Evolutionary conservation across 2,888 invertebrate genomes (phyloP), one percentile per base, ranked within the genome.

Genomic region (Hipparchia sbordonii): DNA sequence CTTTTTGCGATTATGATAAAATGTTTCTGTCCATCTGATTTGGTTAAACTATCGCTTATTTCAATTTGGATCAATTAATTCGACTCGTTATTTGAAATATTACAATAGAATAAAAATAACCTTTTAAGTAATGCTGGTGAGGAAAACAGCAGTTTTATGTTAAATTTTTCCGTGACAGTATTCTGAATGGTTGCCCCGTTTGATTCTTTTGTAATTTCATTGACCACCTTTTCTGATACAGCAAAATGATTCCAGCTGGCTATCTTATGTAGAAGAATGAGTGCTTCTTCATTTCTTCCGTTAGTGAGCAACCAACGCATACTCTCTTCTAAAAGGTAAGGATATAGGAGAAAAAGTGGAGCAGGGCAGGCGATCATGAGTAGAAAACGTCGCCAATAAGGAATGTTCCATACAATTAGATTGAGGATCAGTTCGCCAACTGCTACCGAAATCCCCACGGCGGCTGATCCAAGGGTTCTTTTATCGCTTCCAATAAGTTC

Each of bases 161-260:
- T 76, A 62, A 77, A 74, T 39, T 73, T 71, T 65, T 77, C 77
- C 45, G 67, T 72, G 9, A 13, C 39, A 23, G n/a, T 62, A 10
- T 69, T 71, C 10, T 56, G 39, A 48, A n/a, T 12, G n/a, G 23
- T 45, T 2, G 59, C 52, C 7, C 66, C 72, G 39, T 70, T 73
- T 8, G 72, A 69, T 54, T 73, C 68, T 52, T 72, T 76, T 23
- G 68, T 71, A 23, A 74, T 52, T 70, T 74, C 76, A 39, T 77
- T 74, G 45, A 74, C 65, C 13, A 63, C 63, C 63, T 73, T 74
- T 3, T 74, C 71, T 9, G 77, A 71, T 23, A 77, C 48, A 0
- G 0, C 96, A 96, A 23, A 96, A 95, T 87, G 96, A 92, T 87
- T 97, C 96, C 77, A 96, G 94, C 51, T 95, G 96, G 96, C 88